Evolutionary conservation across 2,113 vertebrate genomes (phyloP).

Genomic region (Corvus hawaiiensis): DNA sequence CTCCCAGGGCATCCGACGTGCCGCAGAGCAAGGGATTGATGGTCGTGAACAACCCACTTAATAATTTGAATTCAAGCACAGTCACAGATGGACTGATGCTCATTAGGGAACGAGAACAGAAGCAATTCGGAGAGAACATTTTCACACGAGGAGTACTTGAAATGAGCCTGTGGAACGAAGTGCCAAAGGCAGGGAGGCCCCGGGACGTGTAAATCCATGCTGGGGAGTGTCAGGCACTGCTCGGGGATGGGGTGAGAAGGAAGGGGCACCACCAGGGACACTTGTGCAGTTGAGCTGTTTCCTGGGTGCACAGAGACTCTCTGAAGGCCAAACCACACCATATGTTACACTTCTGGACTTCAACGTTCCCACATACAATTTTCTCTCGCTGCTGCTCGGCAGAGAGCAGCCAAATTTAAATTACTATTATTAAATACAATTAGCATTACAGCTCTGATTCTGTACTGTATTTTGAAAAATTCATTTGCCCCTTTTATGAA

Average conservation of each 20-base stretch:
- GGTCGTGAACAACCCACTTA: background rate
- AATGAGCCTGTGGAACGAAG: background rate
- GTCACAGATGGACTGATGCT: slow-evolving; percentile 45
- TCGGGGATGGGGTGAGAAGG: background rate
- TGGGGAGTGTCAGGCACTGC: background rate
- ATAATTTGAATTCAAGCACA: slow-evolving; percentile 13
- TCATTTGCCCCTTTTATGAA: background rate
- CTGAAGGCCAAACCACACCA: slow-evolving; percentile 26
- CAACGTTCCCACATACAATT: background rate
- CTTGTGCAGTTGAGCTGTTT: background rate
- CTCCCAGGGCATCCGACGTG: background rate
- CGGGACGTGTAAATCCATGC: background rate
- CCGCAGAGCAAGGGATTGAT: background rate
- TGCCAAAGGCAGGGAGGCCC: slow-evolving; percentile 27
- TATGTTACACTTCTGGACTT: slow-evolving; percentile 44
- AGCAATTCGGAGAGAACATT: background rate
- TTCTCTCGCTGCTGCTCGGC: background rate
- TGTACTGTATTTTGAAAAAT: slow-evolving; percentile 23
- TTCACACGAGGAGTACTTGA: background rate
- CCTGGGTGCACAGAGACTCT: background rate
- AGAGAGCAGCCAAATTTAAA: slow-evolving; percentile 48
- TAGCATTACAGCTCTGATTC: slow-evolving; percentile 39
- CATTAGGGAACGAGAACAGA: slow-evolving; percentile 9
- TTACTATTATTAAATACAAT: slow-evolving; percentile 60
- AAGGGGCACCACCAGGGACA: background rate